Evolutionary conservation across 2,888 invertebrate species (phyloP), one percentile per base, ranked within the genome.

Genomic region (Papilio demoleus): DNA sequence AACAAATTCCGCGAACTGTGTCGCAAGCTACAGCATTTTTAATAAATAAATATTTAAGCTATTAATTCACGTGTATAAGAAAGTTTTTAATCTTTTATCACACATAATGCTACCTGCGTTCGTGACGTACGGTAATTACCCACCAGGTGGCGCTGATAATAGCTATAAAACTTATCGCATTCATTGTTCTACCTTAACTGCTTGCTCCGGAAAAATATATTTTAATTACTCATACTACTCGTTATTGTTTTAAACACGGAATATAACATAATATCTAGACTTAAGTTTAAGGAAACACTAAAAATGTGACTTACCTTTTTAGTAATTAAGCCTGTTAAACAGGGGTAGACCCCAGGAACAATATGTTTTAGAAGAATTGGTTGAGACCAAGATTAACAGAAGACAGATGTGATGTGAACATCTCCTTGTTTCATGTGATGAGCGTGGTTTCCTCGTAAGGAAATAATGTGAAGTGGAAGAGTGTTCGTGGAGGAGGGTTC

Each of bases 91-190:
- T n/a, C 19, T n/a, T 31, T 62, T 42, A 42, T 27, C 42, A 61
- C 36, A 38, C 61, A 42, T 45, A 12, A 27, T 42, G 45, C 45
- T 62, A 31, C 9, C 19, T 24, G 31, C 31, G 31, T 62, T 62
- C 64, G 53, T 64, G 64, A 53, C 50, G 24, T 17, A 40, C 24
- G 27, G 53, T 38, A 27, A 53, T 64, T 53, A 64, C 22, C 36
- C 64, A 17, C 17, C 40, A 24, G 64, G 53, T 38, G 64, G 64
- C 31, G 64, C 40, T 53, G 40, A 64, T 64, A 64, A 38, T 27
- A 40, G 53, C 53, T 27, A 63, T 62, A 63, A 63, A 63, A 63
- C 50, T 63, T 63, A 63, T 63, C 63, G 63, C 36, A 19, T 50
- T 34, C 62, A 36, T 63, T 63, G 50, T 63, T 63, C 47, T 50